phyloP scores from a whole-genome alignment of 30 jellyfish, hydroid and myxozoan genomes.

The Mastigias papua region DNA sequence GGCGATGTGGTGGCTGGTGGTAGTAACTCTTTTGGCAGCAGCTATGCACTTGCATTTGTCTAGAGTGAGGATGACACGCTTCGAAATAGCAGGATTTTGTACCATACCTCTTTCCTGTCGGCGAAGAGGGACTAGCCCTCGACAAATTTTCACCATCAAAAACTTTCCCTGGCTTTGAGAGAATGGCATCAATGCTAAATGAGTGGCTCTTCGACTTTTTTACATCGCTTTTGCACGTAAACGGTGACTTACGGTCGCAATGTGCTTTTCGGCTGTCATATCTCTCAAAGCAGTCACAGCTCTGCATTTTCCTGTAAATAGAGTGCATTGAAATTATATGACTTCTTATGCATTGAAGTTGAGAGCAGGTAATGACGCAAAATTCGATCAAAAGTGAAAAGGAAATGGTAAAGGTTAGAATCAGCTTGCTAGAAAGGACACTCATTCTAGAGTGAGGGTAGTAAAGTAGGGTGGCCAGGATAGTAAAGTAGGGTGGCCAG shows the following conservation, averaged over 20 bases:
- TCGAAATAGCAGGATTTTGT: conserved; percentile 10
- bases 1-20: conserved; percentile 28
- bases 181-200: conserved; percentile 70
- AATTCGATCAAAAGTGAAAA: too few species aligned
- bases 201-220: conserved; percentile 3
- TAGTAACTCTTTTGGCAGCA: conserved; percentile 36
- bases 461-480: too few species aligned
- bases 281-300: conserved; percentile 46
- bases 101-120: background rate
- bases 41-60: too few species aligned
- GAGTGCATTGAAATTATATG: too few species aligned
- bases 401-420: too few species aligned
- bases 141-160: background rate
- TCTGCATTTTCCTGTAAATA: conserved; percentile 30
- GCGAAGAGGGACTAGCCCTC: background rate
- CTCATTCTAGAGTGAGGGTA: too few species aligned
- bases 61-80: conserved; percentile 12
- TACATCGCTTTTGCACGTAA: background rate
- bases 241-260: conserved; percentile 16
- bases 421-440: too few species aligned
- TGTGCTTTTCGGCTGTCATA: conserved; percentile 20
- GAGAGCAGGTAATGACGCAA: too few species aligned
- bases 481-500: too few species aligned
- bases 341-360: too few species aligned
- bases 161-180: conserved; percentile 29